Base-by-base conservation (phyloP, 2,797 vertebrate genomes). In the Onychomys leucogaster region DNA sequence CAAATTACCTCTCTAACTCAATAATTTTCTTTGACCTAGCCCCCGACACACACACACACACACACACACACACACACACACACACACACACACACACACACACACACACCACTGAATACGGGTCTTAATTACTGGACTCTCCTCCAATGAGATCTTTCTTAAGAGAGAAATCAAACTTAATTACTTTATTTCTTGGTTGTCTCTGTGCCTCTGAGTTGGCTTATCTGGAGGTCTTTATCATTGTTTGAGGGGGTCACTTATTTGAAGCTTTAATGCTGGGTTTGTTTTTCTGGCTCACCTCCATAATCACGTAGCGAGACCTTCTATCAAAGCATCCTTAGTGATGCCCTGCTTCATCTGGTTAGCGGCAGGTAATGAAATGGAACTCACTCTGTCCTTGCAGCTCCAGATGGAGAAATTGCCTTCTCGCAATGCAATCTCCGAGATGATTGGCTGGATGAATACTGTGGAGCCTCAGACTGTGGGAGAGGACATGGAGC, bases 371-470 rank as follows among this genome's bases (percentile, higher is more conserved):
- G 82, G 46, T 34, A 94, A 96, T 86, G 95, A 94, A 91, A 95
- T 88, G 94, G 84, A 93, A 92, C 95, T 98, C 81, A 94, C 97
- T 97, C 86, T 96, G 89, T 98, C 90, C 89, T 98, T 97, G 87
- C 98, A 99, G 99, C 98, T 98, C 93, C 99, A 99, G 98, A 98
- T 99, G 98, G 98, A 99, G 97, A 98, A 98, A 65, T 49, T 99
- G 96, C 98, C 98, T 13, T 99, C 99, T 9, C 98, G 99, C 95
- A 98, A 96, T 95, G 99, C 99, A 73, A 99, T 99, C 98, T 96
- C 96, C 34, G 99, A 99, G 95, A 97, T 99, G 93, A 99, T 98
- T 92, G 89, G 71, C 95, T 99, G 99, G 99, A 98, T 99, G 92
- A 87, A 93, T n/a, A 91, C 43, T 0, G 98, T 98, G 55, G 99